Percentiles rank a stretch among this genome's conserved stretches.
Conservation (phyloP, 2,888 invertebrate species). For the Acleris literana region DNA sequence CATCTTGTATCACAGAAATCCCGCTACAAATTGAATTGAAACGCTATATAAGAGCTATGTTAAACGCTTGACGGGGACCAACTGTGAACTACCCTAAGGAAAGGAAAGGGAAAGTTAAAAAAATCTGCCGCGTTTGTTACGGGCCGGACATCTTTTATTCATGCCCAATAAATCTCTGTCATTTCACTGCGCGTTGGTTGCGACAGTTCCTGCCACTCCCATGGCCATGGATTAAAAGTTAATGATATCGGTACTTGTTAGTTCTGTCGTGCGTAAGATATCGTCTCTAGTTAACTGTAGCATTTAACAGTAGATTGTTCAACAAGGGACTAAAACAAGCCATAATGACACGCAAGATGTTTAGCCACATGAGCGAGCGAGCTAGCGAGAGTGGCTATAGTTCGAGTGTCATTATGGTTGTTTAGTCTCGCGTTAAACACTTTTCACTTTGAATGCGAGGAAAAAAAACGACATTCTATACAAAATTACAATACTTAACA, state of each 20-base stretch:
- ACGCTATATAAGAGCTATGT: conserved; percentile 47
- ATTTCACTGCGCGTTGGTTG: conserved; percentile 34
- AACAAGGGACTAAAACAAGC: too few relatives aligned
- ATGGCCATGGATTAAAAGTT: conserved; percentile 33
- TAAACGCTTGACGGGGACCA: conserved; percentile 39
- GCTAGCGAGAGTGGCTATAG: too few relatives aligned
- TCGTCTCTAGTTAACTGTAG: neutral
- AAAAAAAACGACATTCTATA: too few relatives aligned
- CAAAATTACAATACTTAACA: too few relatives aligned
- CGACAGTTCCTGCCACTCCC: conserved; percentile 36
- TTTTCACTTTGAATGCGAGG: too few relatives aligned
- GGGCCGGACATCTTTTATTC: conserved; percentile 33
- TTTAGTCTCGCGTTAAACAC: too few relatives aligned
- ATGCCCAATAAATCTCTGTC: conserved; percentile 37
- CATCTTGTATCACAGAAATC: conserved; percentile 46
- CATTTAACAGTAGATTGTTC: too few relatives aligned
- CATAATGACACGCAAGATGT: too few relatives aligned
- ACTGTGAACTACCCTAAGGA: conserved; percentile 1
- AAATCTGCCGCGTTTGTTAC: conserved; percentile 33
- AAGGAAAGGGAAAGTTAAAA: conserved; percentile 30
- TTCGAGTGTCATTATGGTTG: too few relatives aligned
- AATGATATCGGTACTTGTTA: conserved; percentile 25
- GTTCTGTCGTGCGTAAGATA: conserved; percentile 14
- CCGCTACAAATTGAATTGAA: conserved; percentile 55
- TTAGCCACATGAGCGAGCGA: too few relatives aligned